A percentile compares a stretch with the other conserved stretches of the same genome.
These are phyloP conservation scores for Rhyacophila brunnea DNA, from an alignment of 1,140 invertebrate genomes.

Conservation along the genomic window DNA sequence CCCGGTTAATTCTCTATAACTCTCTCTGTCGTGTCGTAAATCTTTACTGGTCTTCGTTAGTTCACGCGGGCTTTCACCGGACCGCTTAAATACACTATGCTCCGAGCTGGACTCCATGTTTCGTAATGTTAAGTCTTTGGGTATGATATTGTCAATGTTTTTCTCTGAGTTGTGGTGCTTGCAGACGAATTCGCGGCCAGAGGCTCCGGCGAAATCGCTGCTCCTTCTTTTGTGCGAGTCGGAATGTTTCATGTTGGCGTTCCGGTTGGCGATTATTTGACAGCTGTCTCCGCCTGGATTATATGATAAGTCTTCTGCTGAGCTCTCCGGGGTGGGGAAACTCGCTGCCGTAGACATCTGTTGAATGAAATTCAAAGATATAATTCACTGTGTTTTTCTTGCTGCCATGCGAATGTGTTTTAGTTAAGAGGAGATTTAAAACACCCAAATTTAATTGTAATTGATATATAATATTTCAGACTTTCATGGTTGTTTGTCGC, in stretches of 20 bases:
- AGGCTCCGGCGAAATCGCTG: constrained; percentile 31
- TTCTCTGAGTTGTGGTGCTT: constrained; percentile 32
- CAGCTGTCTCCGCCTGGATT: constrained; percentile 42
- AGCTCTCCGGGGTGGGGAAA: constrained; percentile 41
- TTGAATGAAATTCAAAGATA: neutral
- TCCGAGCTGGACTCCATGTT: constrained; percentile 33
- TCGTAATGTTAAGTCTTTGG: constrained; percentile 28
- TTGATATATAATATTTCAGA: no score
- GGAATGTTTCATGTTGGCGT: constrained; percentile 43
- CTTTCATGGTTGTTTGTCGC: no score
- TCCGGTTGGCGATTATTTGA: constrained; percentile 50
- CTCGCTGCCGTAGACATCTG: constrained; percentile 27
- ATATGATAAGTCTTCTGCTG: constrained; percentile 43
- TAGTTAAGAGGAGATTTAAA: no score
- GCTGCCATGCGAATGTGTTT: no score
- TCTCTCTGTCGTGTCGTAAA: constrained; percentile 49
- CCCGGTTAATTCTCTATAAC: constrained; percentile 50
- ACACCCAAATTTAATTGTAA: no score
- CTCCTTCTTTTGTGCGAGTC: constrained; percentile 31
- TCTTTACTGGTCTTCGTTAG: constrained; percentile 50
- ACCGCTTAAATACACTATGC: constrained; percentile 31
- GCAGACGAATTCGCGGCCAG: constrained; percentile 21
- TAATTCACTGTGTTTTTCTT: neutral
- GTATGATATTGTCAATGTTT: constrained; percentile 29
- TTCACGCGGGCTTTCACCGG: constrained; percentile 49